Percentiles rank a stretch among this genome's conserved stretches.
Conservation (phyloP, 2,888 invertebrate species). For the Anarsia innoxiella region DNA sequence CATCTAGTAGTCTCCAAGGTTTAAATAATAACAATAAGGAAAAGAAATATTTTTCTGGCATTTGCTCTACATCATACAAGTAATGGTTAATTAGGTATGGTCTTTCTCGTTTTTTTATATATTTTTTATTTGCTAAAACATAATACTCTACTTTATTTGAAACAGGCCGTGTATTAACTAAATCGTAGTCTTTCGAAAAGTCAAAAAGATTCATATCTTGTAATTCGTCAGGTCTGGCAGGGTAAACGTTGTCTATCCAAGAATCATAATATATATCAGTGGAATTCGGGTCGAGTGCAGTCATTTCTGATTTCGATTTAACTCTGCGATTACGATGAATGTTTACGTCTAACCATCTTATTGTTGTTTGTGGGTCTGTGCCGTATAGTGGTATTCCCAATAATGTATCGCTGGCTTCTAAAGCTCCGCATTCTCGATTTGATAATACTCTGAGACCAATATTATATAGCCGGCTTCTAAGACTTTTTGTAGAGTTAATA, state of each 20-base stretch:
- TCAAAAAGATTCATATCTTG: constrained; percentile 15
- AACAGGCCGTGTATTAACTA: constrained; percentile 15
- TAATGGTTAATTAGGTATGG: constrained; percentile 30
- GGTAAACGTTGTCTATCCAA: constrained; percentile 27
- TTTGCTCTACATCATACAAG: constrained; percentile 20
- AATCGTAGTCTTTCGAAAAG: constrained; percentile 13
- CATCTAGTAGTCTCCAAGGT: constrained; percentile 23
- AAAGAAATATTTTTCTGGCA: constrained; percentile 27
- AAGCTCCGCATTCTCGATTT: constrained; percentile 32
- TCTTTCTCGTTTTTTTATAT: constrained; percentile 21
- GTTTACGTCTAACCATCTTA: constrained; percentile 31
- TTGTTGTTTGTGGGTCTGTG: constrained; percentile 31
- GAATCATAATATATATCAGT: constrained; percentile 26
- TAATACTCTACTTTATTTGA: constrained; percentile 14
- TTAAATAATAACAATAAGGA: constrained; percentile 24
- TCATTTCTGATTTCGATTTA: constrained; percentile 26
- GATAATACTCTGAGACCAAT: constrained; percentile 25
- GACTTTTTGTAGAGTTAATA: constrained; percentile 27
- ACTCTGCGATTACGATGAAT: constrained; percentile 24
- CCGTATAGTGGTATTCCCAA: constrained; percentile 27
- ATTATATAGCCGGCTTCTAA: constrained; percentile 23
- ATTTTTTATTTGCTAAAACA: constrained; percentile 13
- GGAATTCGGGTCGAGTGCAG: constrained; percentile 21
- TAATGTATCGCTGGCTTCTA: constrained; percentile 33
- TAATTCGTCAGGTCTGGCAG: constrained; percentile 25